Evolutionary conservation across 2,113 vertebrate species (phyloP).

Genomic region (Halcyon malimbica): DNA sequence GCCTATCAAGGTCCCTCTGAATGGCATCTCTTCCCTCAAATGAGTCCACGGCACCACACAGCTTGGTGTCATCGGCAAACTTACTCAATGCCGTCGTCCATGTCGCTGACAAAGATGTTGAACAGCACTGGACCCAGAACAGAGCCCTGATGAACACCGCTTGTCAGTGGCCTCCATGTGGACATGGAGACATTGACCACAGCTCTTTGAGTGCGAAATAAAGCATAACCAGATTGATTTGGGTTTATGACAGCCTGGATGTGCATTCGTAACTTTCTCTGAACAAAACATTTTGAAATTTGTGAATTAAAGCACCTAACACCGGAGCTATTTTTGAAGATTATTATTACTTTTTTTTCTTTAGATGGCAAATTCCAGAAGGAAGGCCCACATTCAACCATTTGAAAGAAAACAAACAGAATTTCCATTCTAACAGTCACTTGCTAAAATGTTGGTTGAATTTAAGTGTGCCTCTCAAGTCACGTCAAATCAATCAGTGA

Average conservation of each 20-base stretch:
- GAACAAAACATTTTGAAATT: not conserved
- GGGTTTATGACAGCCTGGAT: not conserved
- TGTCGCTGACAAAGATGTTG: no score
- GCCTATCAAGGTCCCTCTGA: no score
- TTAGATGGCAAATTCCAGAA: not conserved
- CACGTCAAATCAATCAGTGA: not conserved
- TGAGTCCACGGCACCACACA: no score
- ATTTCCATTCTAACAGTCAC: not conserved
- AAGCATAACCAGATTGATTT: not conserved
- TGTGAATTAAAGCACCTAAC: not conserved
- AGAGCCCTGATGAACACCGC: no score
- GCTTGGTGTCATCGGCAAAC: no score
- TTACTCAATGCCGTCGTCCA: no score
- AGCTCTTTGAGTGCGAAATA: not conserved
- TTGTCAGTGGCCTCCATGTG: no score
- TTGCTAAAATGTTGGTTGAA: not conserved
- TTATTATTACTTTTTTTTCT: not conserved
- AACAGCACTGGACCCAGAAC: no score
- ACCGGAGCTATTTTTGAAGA: not conserved
- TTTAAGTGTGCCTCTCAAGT: not conserved
- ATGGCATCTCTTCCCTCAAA: no score
- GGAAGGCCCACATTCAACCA: rapidly evolving
- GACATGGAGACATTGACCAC: no score
- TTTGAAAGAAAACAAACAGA: not conserved
- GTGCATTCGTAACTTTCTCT: not conserved